Conservation (phyloP, 2,888 invertebrate species). For the Philereme vetulata region DNA sequence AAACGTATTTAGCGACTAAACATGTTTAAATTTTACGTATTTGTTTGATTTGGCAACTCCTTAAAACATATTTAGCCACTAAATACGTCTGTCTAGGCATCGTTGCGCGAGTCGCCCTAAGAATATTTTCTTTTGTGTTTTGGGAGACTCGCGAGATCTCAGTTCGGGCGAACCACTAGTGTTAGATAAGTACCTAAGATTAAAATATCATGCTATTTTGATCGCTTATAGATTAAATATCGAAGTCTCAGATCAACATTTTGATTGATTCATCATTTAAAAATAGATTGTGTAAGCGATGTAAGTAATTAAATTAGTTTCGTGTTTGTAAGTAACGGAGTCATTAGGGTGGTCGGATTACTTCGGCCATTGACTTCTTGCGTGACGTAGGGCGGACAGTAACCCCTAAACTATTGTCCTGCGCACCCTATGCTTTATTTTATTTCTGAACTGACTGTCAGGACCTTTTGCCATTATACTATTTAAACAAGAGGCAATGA, state of each 20-base stretch:
- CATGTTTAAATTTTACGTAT: too few species aligned
- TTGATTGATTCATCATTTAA: constrained; percentile 6
- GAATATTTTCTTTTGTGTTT: too few species aligned
- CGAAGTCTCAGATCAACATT: not conserved
- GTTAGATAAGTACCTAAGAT: not conserved
- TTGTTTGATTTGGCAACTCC: too few species aligned
- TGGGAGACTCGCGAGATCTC: too few species aligned
- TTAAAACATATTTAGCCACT: too few species aligned
- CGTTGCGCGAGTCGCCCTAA: too few species aligned
- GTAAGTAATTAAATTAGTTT: constrained; percentile 19
- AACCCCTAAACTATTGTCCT: constrained; percentile 9
- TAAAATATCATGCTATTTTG: constrained; percentile 5
- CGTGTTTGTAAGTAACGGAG: constrained; percentile 7
- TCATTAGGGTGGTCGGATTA: constrained; percentile 17
- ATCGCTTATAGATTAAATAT: not conserved
- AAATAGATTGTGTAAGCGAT: constrained; percentile 7
- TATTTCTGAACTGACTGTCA: constrained; percentile 1
- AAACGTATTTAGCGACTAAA: too few species aligned
- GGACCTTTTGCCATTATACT: not conserved
- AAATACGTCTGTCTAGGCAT: too few species aligned
- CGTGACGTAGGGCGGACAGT: constrained; percentile 17
- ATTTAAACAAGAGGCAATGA: too few species aligned
- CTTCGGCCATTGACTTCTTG: constrained; percentile 19
- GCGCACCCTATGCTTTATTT: constrained; percentile 10
- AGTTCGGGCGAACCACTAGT: too few species aligned